These are phyloP conservation scores for Antheraea assamensis DNA, from an alignment of 2,888 invertebrate species.

Conservation along the genomic window DNA sequence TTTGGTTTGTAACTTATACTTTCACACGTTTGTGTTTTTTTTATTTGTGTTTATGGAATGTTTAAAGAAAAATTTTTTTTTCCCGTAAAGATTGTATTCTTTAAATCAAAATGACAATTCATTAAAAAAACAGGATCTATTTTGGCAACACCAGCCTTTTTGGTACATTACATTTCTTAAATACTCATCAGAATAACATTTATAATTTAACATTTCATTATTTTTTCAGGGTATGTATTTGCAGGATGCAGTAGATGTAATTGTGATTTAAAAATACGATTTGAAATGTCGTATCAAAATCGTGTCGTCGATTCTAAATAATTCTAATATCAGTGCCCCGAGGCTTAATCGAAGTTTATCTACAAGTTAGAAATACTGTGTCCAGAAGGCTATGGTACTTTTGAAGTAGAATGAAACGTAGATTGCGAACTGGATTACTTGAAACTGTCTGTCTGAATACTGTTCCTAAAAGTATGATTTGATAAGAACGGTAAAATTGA, in stretches of 20 bases:
- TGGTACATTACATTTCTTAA: no score
- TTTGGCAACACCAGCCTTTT: no score
- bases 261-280: neutral
- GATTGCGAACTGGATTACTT: neutral
- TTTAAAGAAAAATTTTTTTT: no score
- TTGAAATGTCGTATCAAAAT: slow-evolving; percentile 20
- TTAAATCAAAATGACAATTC: no score
- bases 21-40: no score
- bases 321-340: slow-evolving; percentile 21
- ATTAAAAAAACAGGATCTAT: no score
- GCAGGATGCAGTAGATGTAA: neutral
- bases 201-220: no score
- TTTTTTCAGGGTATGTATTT: no score
- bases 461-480: neutral
- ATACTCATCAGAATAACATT: no score
- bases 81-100: no score
- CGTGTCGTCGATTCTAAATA: slow-evolving; percentile 38
- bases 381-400: slow-evolving; percentile 29
- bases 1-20: no score
- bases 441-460: neutral
- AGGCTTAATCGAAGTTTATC: slow-evolving; percentile 55
- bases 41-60: no score
- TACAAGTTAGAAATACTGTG: slow-evolving; percentile 48
- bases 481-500: neutral
- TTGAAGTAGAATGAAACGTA: slow-evolving; percentile 1